Evolutionary conservation across 64 coral and sea anemone species (phyloP), one percentile per base, ranked within the genome.

Genomic region (Porites australiensis): DNA sequence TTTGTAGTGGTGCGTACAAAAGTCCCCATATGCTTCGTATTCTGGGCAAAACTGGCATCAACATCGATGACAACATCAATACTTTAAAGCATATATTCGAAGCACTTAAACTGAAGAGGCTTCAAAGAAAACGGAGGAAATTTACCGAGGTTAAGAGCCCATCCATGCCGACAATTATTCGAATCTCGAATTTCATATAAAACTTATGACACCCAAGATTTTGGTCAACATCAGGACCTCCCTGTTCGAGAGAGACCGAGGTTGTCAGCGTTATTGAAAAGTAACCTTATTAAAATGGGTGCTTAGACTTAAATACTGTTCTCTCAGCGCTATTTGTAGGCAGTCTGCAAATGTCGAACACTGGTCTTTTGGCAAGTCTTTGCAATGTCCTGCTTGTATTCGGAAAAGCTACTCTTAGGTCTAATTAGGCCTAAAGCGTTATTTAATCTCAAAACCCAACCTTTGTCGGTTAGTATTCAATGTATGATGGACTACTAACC

Each of bases 1-100:
- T 88, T 73, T 74, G 85, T 54, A 50, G 85, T 74, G 49, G 69
- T 70, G 67, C 69, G 5, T 74, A 88, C 50, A 65, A 88, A 72
- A 72, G 55, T 50, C 85, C 68, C 27, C 85, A 74, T 16, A 74
- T 88, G 85, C 85, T 52, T 57, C 46, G 76, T 6, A 52, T 57
- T 57, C 58, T 79, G 1, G 51, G 68, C 85, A 59, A 58, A 55
- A 69, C 9, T 16, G 85, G 64, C 50, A 3, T 18, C 16, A 50
- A 58, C 5, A 74, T 37, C 27, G 27, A 1, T 37, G 27, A 37
- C 27, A 37, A 37, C 27, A 37, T 37, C 27, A 37, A 37, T 16
- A 62, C 59, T 2, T 62, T 62, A 62, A 62, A 62, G 9, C 59
- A 2, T 62, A 62, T 62, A 62, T 12, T 62, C 59, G 59, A 62